phyloP scores from a whole-genome alignment of 2,888 invertebrate species.

The Glomeris marginata region DNA sequence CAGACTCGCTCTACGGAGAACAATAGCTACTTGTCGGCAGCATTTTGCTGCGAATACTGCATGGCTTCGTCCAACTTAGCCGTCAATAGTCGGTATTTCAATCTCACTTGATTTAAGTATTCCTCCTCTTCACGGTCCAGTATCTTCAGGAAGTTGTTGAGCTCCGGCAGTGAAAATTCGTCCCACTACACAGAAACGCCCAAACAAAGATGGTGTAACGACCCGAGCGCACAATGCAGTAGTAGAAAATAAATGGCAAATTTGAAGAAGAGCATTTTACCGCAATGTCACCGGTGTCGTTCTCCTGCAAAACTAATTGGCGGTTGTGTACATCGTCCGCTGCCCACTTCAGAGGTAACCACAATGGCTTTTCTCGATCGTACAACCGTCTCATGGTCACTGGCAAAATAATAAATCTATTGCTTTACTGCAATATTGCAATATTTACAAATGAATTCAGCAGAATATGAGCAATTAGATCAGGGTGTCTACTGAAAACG shows the following conservation, averaged over 20 bases:
- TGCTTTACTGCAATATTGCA: no score
- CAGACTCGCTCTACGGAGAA: no score
- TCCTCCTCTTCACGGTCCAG: constrained; percentile 39
- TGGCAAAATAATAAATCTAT: constrained; percentile 19
- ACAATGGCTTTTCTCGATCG: constrained; percentile 33
- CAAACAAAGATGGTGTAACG: no score
- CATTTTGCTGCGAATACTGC: background rate
- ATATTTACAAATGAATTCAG: no score
- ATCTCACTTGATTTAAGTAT: constrained; percentile 33
- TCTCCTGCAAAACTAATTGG: constrained; percentile 40
- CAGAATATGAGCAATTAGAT: no score
- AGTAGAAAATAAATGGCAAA: no score
- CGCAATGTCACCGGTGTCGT: constrained; percentile 40
- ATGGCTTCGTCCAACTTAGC: constrained; percentile 19
- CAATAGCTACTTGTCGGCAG: no score
- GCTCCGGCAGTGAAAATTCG: constrained; percentile 39
- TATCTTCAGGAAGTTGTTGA: constrained; percentile 39
- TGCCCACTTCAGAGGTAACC: constrained; percentile 32
- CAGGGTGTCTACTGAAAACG: no score
- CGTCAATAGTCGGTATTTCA: constrained; percentile 31
- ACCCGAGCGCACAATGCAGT: no score
- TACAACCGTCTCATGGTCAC: constrained; percentile 34
- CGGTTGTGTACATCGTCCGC: constrained; percentile 26
- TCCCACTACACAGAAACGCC: constrained; percentile 36
- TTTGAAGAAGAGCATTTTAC: constrained; percentile 29